Evolutionary conservation across 2,888 invertebrate species (phyloP), one percentile per base, ranked within the genome.

Genomic region (Thereva nobilitata): DNA sequence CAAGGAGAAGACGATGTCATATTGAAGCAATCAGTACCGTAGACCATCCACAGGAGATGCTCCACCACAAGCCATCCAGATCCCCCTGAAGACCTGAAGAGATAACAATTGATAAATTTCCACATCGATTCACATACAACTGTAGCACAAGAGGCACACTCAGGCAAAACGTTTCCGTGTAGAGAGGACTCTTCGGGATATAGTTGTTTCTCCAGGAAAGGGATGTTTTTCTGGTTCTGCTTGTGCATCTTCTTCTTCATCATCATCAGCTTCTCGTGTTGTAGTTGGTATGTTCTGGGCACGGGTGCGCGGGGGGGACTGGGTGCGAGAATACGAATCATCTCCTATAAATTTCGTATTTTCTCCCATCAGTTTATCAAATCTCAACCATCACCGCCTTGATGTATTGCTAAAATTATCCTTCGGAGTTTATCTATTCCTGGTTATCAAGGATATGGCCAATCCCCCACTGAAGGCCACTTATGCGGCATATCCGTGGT

Each of bases 1-100:
- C 59, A 59, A 59, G 59, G 49, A 38, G 59, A 49, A 59, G 59
- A 59, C 38, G 59, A 59, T 59, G 59, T 47, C 59, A 59, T 59
- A 47, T 59, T 59, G 59, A 40, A 38, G 38, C 38, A 44, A 57
- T 57, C 57, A 44, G 44, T 57, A 23, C 23, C 23, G 23, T 23
- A 23, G 23, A 23, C 23, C 23, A 23, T 23, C 23, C 23, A 2
- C 35, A 57, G 57, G 44, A 57, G 35, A 37, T 57, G 34, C 45
- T 34, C 23, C 34, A 44, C 44, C 57, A 2, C 47, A 8, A n/a
- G 41, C 23, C 55, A 55, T 37, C 55, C 38, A 9, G 7, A 49
- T 8, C 12, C n/a, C n/a, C 12, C 38, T 40, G 55, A 41, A 59
- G 59, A 23, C 4, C 9, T 23, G 35, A n/a, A 52, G 52, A 23